Evolutionary conservation across 1,140 invertebrate species (phyloP).

Genomic region (Drosophila bifasciata): DNA sequence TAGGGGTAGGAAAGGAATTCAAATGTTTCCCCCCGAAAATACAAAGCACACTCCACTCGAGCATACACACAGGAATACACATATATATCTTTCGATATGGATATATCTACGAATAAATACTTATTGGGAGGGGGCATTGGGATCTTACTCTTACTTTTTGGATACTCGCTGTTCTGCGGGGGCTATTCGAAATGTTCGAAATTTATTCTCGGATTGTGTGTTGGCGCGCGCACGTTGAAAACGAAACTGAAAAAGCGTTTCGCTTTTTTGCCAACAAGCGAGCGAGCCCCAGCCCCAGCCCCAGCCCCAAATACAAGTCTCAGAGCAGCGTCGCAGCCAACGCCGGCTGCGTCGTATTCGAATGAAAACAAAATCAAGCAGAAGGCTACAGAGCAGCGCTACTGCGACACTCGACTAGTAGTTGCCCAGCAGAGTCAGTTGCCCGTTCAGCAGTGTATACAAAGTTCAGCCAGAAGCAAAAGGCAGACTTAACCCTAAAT

Average conservation of each 20-base stretch:
- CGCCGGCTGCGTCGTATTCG: constrained; percentile 8
- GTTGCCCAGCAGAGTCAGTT: no score
- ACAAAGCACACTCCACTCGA: no score
- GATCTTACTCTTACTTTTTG: constrained; percentile 38
- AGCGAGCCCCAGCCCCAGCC: neutral
- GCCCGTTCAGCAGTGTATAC: no score
- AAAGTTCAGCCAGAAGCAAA: no score
- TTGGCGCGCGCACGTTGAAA: constrained; percentile 75
- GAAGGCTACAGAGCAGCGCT: neutral
- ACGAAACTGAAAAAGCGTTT: constrained; percentile 66
- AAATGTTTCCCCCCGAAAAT: no score
- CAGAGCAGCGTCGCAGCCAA: constrained; percentile 1
- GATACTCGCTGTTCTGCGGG: constrained; percentile 29
- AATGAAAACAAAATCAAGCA: constrained; percentile 38
- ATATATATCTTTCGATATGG: neutral
- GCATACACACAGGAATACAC: neutral
- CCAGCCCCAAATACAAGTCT: neutral
- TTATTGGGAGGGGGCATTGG: constrained; percentile 12
- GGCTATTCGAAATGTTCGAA: constrained; percentile 17
- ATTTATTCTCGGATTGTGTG: constrained; percentile 41
- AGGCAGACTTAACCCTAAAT: no score
- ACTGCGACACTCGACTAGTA: constrained; percentile 6
- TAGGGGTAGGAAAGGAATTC: no score
- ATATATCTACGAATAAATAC: constrained; percentile 13
- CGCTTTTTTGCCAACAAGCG: constrained; percentile 40